Percentiles rank a stretch among this genome's conserved stretches.
Evolutionary conservation across 2,888 invertebrate species (phyloP).

Genomic region (Tetragonisca angustula): DNA sequence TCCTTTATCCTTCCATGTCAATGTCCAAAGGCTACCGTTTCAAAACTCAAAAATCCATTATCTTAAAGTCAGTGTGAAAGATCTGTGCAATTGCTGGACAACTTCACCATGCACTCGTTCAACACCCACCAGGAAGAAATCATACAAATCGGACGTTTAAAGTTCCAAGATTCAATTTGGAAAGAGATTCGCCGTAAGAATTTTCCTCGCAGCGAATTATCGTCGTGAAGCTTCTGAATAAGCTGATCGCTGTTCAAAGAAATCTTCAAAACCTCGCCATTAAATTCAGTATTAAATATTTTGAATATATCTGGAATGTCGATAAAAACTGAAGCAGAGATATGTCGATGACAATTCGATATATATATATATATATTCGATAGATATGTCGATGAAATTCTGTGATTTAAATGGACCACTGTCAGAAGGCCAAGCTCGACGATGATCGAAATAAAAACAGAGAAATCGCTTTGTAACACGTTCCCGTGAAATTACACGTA

Average conservation of each 20-base stretch:
- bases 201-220: neutral
- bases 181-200: neutral
- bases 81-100: neutral
- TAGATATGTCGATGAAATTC: conserved; percentile 41
- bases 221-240: neutral
- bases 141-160: neutral
- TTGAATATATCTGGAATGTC: neutral
- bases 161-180: neutral
- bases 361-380: conserved; percentile 27
- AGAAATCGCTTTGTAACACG: conserved; percentile 5
- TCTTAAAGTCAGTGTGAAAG: neutral
- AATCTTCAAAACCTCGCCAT: neutral
- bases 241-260: neutral
- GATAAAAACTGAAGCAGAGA: conserved; percentile 13
- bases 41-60: neutral
- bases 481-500: conserved; percentile 14
- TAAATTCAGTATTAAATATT: conserved; percentile 2
- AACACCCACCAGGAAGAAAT: neutral
- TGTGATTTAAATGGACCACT: conserved; percentile 49
- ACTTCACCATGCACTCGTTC: neutral
- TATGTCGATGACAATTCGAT: conserved; percentile 47
- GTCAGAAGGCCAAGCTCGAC: conserved; percentile 23
- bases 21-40: neutral
- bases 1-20: neutral
- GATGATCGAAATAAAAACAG: conserved; percentile 14